Percentiles rank a stretch among this genome's conserved stretches.
These are phyloP conservation scores for Danio aesculapii DNA, from an alignment of 2,797 vertebrate species.

Conservation along the genomic window DNA sequence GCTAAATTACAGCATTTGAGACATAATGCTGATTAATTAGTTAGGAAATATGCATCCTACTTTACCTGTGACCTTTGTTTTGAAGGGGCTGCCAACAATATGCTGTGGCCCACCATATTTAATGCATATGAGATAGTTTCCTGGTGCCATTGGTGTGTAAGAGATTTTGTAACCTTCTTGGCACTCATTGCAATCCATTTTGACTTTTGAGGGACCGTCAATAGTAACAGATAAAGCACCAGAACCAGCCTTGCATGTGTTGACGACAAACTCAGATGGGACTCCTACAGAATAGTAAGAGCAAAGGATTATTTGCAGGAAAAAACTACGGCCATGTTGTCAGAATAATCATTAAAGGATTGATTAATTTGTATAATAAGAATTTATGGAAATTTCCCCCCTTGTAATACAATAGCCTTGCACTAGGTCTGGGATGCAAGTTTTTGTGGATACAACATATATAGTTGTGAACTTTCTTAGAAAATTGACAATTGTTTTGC, in stretches of 20 bases:
- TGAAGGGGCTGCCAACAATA: constrained; percentile 97
- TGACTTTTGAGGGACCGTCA: constrained; percentile 95
- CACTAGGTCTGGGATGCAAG: no score
- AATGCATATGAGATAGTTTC: constrained; percentile 97
- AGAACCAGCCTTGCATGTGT: constrained; percentile 90
- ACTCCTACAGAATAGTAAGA: constrained; percentile 75
- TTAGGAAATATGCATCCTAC: constrained; percentile 19
- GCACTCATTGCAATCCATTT: constrained; percentile 94
- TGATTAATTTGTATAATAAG: no score
- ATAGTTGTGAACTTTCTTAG: no score
- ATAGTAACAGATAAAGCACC: constrained; percentile 92
- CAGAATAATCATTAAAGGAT: no score
- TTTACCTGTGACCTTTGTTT: constrained; percentile 94
- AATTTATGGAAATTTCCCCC: no score
- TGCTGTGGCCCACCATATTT: constrained; percentile 96
- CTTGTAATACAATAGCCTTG: no score
- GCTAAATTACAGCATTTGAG: neutral
- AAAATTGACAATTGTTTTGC: no score
- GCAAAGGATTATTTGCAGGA: neutral
- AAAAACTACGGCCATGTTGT: no score
- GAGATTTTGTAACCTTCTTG: constrained; percentile 92
- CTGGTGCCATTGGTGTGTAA: constrained; percentile 97
- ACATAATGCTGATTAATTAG: neutral
- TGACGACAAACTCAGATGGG: constrained; percentile 89
- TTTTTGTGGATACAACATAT: no score